Evolutionary conservation across 2,797 vertebrate genomes (phyloP).

Genomic region (Martes flavigula): DNA sequence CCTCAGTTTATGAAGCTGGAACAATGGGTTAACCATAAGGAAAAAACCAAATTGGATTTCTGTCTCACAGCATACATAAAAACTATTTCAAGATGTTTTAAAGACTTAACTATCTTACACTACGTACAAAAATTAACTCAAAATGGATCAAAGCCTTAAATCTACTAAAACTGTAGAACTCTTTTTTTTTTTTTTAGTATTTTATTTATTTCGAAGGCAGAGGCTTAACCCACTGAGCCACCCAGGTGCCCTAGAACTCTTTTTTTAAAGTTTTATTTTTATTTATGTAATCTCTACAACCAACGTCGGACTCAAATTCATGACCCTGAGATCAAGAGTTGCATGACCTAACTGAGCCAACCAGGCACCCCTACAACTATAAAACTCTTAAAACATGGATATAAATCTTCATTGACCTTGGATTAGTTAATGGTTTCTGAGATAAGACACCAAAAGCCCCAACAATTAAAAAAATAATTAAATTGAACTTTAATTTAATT

Average conservation of each 20-base stretch:
- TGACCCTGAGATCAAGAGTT: background rate
- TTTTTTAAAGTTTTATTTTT: background rate
- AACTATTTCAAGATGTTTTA: background rate
- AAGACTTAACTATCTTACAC: background rate
- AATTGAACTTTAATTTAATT: background rate
- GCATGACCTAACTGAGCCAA: background rate
- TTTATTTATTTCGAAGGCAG: too few relatives aligned
- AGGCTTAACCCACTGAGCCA: too few relatives aligned
- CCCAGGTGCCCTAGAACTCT: background rate
- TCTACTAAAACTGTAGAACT: background rate
- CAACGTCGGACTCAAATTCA: background rate
- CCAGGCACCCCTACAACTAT: background rate
- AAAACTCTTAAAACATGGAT: background rate
- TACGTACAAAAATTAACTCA: background rate
- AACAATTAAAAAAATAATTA: background rate
- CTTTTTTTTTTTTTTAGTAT: background rate
- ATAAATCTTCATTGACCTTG: background rate
- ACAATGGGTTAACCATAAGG: background rate
- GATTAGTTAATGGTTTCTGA: background rate
- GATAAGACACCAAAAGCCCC: background rate
- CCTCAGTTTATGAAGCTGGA: background rate
- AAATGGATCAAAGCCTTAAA: background rate
- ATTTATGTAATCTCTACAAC: background rate
- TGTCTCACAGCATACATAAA: background rate
- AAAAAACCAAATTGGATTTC: background rate